Evolutionary conservation across 2,797 vertebrate genomes (phyloP).

Genomic region (Tapirus indicus): DNA sequence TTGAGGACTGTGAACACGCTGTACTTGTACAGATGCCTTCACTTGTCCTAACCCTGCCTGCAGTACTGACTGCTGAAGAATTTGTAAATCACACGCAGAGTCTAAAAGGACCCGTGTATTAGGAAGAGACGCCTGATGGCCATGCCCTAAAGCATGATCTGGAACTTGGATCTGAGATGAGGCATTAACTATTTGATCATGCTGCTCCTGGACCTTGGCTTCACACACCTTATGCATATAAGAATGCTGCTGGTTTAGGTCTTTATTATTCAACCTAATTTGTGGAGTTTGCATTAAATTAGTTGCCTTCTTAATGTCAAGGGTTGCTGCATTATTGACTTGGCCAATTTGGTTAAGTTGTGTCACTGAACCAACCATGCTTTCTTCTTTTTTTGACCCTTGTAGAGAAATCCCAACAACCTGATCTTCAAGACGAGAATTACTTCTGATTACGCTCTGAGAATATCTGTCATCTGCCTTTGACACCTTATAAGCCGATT

Average conservation of each 20-base stretch:
- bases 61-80: conserved; percentile 95
- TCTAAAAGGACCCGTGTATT: conserved; percentile 95
- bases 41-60: conserved; percentile 91
- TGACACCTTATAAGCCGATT: conserved; percentile 93
- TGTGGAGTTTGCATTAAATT: conserved; percentile 91
- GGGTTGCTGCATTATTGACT: conserved; percentile 87
- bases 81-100: conserved; percentile 92
- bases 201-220: conserved; percentile 92
- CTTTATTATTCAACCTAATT: conserved; percentile 90
- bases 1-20: conserved; percentile 91
- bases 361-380: conserved; percentile 89
- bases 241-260: conserved; percentile 92
- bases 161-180: conserved; percentile 89
- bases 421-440: conserved; percentile 95
- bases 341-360: conserved; percentile 92
- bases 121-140: conserved; percentile 93
- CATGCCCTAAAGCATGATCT: conserved; percentile 89
- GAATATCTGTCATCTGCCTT: conserved; percentile 96
- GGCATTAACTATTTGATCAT: conserved; percentile 87
- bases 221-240: conserved; percentile 93
- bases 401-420: conserved; percentile 91
- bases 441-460: conserved; percentile 97
- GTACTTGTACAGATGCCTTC: conserved; percentile 92
- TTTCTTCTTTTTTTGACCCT: conserved; percentile 93
- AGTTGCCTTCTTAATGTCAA: conserved; percentile 91